Conservation (phyloP, 1,140 invertebrate species). For the Polyergus mexicanus region DNA sequence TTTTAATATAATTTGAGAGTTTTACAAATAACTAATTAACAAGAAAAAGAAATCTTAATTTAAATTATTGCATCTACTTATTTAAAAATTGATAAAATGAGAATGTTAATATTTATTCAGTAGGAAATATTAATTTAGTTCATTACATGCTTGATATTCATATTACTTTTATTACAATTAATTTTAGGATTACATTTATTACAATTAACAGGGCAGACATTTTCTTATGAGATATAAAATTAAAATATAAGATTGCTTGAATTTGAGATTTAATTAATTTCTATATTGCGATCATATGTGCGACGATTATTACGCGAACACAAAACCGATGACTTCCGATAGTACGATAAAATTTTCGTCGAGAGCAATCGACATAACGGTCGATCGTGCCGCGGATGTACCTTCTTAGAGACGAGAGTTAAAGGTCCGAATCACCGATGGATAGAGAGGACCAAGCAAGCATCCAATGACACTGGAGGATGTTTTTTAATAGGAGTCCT, state of each 20-base stretch:
- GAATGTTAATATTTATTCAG: not conserved
- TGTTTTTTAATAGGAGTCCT: constrained; percentile 72
- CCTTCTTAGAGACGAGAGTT: constrained; percentile 3
- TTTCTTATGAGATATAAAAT: not conserved
- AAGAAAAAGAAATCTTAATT: not conserved
- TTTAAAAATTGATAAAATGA: not conserved
- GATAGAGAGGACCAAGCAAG: constrained; percentile 19
- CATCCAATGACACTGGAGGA: constrained; percentile 61
- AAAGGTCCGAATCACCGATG: constrained; percentile 8
- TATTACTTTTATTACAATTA: constrained; percentile 12
- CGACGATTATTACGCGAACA: constrained; percentile 23
- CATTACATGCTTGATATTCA: not conserved
- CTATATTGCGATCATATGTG: constrained; percentile 11
- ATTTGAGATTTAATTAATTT: constrained; percentile 23
- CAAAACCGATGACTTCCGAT: constrained; percentile 12
- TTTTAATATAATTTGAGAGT: not conserved
- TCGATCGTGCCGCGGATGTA: constrained; percentile 17
- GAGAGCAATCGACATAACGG: constrained; percentile 36
- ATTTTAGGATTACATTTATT: not conserved
- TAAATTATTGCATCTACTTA: not conserved
- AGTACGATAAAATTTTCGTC: constrained; percentile 43
- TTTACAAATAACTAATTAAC: not conserved
- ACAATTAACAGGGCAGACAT: not conserved
- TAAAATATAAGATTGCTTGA: not conserved
- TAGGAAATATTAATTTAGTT: not conserved